Percentiles rank a stretch among this genome's conserved stretches.
Conservation (phyloP, 2,888 invertebrate genomes). For the Drosophila colorata region DNA sequence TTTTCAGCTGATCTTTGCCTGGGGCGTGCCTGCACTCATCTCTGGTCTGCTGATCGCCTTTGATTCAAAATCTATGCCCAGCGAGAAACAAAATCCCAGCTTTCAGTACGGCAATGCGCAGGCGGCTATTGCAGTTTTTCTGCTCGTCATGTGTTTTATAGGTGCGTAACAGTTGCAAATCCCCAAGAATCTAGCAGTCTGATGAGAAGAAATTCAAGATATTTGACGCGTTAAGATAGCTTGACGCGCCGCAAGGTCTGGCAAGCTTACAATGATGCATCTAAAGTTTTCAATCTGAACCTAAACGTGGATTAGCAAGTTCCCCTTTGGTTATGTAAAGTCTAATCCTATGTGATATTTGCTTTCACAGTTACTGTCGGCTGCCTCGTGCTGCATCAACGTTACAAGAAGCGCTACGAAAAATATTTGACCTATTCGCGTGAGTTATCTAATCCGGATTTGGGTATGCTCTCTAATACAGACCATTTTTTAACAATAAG, state of each 20-base stretch:
- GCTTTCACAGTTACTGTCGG: constrained; percentile 90
- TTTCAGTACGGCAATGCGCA: constrained; percentile 92
- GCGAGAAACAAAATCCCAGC: constrained; percentile 89
- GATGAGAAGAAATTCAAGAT: constrained; percentile 42
- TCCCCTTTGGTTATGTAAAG: fast-evolving
- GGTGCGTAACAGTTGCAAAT: constrained; percentile 85
- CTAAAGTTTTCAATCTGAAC: constrained; percentile 85
- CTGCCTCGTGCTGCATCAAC: constrained; percentile 92
- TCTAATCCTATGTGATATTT: neutral
- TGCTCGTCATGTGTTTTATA: constrained; percentile 92
- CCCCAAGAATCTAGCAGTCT: neutral
- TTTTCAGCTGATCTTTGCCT: constrained; percentile 87
- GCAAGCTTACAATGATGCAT: constrained; percentile 75
- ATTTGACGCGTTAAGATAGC: constrained; percentile 65
- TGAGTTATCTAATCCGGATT: constrained; percentile 86
- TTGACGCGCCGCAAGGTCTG: constrained; percentile 7
- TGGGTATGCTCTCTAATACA: constrained; percentile 68
- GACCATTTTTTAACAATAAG: neutral
- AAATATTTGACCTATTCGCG: constrained; percentile 88
- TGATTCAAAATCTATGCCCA: constrained; percentile 86
- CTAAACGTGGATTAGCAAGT: neutral
- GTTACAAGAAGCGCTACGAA: constrained; percentile 90
- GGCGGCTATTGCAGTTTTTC: constrained; percentile 91
- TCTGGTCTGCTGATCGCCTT: constrained; percentile 88
- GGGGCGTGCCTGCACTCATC: constrained; percentile 89